Conservation (phyloP, 1,140 invertebrate genomes). For the Bombyx mori region ASM3026992v2 NC_085126.1:5032001-5032500, state of each 20-base stretch:
- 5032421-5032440: conserved; percentile 46
- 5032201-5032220: background rate
- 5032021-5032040: too few relatives aligned
- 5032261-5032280: background rate
- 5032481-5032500: conserved; percentile 6
- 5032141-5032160: too few relatives aligned
- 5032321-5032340: too few relatives aligned
- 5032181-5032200: background rate
- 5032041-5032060: background rate
- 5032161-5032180: background rate
- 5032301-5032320: too few relatives aligned
- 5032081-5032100: too few relatives aligned
- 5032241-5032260: background rate
- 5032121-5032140: too few relatives aligned
- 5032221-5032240: background rate
- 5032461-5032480: conserved; percentile 29
- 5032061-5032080: too few relatives aligned
- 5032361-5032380: conserved; percentile 51
- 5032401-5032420: conserved; percentile 8
- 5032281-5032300: too few relatives aligned
- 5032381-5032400: conserved; percentile 51
- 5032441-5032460: conserved; percentile 46
- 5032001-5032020: too few relatives aligned
- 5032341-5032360: too few relatives aligned
- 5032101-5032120: too few relatives aligned